Percentiles rank a stretch among this genome's conserved stretches.
Evolutionary conservation across 2,797 vertebrate genomes (phyloP).

Genomic region (Sarcophilus harrisii): DNA sequence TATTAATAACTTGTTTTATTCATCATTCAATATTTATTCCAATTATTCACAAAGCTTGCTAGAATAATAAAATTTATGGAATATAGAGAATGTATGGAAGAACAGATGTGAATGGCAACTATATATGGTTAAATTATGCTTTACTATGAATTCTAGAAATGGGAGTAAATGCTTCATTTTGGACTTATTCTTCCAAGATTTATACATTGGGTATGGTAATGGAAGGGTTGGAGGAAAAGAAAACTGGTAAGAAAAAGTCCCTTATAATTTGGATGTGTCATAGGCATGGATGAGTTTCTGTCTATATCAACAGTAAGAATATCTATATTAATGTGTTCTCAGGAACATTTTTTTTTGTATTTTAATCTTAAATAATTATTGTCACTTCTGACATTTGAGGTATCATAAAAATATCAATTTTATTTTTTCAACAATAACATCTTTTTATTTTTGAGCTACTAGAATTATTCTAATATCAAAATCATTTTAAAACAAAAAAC

Average conservation of each 20-base stretch:
- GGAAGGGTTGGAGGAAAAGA: not conserved
- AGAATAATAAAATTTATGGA: conserved; percentile 80
- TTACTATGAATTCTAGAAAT: conserved; percentile 20
- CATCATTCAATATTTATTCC: conserved; percentile 67
- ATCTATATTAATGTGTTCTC: not conserved
- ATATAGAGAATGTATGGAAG: conserved; percentile 61
- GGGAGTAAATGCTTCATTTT: conserved; percentile 42
- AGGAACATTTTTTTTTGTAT: not conserved
- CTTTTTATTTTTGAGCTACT: not conserved
- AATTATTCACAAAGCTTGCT: conserved; percentile 64
- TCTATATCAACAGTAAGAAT: not conserved
- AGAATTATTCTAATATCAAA: not conserved
- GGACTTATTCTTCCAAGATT: not conserved
- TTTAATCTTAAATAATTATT: not conserved
- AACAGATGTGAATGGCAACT: conserved; percentile 57
- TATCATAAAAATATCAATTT: not conserved
- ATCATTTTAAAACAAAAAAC: not conserved
- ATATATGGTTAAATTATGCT: not conserved
- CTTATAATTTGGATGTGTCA: not conserved
- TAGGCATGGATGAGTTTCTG: not conserved
- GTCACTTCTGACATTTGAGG: not conserved
- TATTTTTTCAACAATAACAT: not conserved
- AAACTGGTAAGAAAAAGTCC: not conserved
- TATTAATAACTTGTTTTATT: conserved; percentile 73
- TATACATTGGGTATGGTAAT: not conserved